phyloP scores from a whole-genome alignment of 2,888 invertebrate genomes.

The Lasiommata megera region DNA sequence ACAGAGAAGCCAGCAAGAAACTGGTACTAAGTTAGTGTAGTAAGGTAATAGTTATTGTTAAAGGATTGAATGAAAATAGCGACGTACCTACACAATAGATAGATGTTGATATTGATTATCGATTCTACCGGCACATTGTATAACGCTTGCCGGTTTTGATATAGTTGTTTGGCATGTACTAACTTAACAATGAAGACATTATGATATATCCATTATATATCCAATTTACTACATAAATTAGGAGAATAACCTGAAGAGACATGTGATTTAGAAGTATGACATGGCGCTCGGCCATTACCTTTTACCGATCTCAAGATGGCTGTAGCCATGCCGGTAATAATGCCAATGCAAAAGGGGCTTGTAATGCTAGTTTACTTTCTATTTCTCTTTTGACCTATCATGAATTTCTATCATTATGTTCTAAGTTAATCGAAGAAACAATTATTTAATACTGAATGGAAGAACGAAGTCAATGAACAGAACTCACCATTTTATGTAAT shows the following conservation, averaged over 20 bases:
- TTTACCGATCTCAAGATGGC: slow-evolving; percentile 62
- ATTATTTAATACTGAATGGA: not conserved
- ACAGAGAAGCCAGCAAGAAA: too few relatives aligned
- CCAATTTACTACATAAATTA: not conserved
- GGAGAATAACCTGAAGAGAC: slow-evolving; percentile 31
- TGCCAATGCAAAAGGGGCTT: not conserved
- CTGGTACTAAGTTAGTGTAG: too few relatives aligned
- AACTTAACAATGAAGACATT: too few relatives aligned
- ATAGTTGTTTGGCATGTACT: not conserved
- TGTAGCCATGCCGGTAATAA: slow-evolving; percentile 57
- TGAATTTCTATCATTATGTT: not conserved
- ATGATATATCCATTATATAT: slow-evolving; percentile 7
- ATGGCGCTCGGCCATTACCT: slow-evolving; percentile 67
- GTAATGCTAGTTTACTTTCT: not conserved
- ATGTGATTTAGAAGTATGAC: slow-evolving; percentile 57
- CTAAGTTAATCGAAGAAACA: not conserved
- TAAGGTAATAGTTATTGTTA: too few relatives aligned
- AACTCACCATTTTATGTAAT: slow-evolving; percentile 43
- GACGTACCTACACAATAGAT: too few relatives aligned
- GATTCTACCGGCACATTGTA: not conserved
- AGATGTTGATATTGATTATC: not conserved
- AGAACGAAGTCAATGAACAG: not conserved
- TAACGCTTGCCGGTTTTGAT: not conserved
- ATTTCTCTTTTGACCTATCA: not conserved
- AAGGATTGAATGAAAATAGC: too few relatives aligned